Conservation (phyloP, 2,797 vertebrate genomes). For the Sphenodon punctatus region DNA sequence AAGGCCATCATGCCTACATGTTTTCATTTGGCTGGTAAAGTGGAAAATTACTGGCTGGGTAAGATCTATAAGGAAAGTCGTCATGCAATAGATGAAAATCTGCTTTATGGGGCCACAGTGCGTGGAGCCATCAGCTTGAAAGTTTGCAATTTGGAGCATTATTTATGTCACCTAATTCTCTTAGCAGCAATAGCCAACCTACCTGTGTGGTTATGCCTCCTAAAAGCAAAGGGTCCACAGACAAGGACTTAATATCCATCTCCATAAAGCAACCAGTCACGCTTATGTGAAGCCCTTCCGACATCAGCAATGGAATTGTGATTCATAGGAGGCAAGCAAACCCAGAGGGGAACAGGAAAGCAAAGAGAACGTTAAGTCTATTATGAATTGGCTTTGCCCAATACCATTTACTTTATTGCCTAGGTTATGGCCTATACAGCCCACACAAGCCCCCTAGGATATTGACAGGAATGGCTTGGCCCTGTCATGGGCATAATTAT, state of each 20-base stretch:
- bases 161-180: background rate
- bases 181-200: background rate
- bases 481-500: too few relatives aligned
- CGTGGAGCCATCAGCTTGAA: constrained; percentile 1
- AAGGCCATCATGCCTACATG: background rate
- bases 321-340: background rate
- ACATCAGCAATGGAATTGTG: background rate
- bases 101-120: constrained; percentile 7
- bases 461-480: fast-evolving
- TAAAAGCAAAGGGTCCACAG: background rate
- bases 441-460: background rate
- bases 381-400: background rate
- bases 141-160: constrained; percentile 4
- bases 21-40: constrained; percentile 42
- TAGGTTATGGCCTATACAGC: background rate
- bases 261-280: background rate
- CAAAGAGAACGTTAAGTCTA: fast-evolving
- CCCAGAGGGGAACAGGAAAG: fast-evolving
- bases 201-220: background rate
- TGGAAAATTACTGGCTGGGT: constrained; percentile 52
- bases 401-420: background rate
- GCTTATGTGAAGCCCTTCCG: background rate
- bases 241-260: background rate
- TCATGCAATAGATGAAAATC: background rate
- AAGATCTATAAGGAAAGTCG: constrained; percentile 36